Conservation (phyloP, 2,797 vertebrate species). For the Sebastes variabilis region DNA sequence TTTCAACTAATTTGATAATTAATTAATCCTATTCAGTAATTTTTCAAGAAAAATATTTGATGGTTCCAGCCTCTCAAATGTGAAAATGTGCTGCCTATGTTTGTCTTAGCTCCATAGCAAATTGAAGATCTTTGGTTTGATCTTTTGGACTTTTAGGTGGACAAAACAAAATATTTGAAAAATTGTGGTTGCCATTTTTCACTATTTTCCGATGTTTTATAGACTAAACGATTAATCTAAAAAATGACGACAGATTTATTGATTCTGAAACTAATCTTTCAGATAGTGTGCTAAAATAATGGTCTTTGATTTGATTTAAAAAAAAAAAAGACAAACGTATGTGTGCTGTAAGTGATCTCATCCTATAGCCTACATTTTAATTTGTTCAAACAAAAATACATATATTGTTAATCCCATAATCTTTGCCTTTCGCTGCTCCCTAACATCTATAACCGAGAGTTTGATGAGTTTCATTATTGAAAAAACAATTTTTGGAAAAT, state of each 20-base stretch:
- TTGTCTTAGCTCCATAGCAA: background rate
- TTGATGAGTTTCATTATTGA: background rate
- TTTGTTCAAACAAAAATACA: background rate
- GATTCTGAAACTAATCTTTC: background rate
- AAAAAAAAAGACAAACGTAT: too few species aligned
- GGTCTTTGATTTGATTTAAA: background rate
- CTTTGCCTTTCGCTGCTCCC: background rate
- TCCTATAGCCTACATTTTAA: background rate
- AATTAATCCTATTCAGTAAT: background rate
- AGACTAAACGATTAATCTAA: background rate
- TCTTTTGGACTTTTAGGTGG: background rate
- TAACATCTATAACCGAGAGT: background rate
- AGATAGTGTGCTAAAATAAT: background rate
- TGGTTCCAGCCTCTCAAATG: background rate
- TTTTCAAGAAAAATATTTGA: background rate
- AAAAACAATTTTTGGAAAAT: background rate
- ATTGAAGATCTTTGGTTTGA: background rate
- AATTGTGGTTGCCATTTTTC: background rate
- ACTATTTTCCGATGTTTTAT: background rate
- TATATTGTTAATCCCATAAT: background rate
- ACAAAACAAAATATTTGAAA: background rate
- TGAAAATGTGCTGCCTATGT: background rate
- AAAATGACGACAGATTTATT: background rate
- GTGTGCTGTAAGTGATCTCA: background rate
- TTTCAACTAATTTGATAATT: background rate